These are phyloP conservation scores for Brachionus calyciflorus DNA, from an alignment of 1,140 invertebrate species.

Conservation along the genomic window DNA sequence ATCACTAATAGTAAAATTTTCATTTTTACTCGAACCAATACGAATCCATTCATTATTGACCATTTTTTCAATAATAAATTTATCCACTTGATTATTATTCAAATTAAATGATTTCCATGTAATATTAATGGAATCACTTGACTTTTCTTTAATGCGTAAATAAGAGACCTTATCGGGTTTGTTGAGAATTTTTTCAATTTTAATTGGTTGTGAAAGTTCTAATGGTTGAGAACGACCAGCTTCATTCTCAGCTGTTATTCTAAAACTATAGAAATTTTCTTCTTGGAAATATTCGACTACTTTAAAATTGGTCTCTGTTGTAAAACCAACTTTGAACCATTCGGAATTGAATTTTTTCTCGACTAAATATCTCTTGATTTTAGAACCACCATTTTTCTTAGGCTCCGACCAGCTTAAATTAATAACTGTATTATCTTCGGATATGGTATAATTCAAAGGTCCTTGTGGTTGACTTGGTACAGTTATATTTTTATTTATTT, in stretches of 20 bases:
- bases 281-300: conserved; percentile 55
- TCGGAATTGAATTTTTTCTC: conserved; percentile 66
- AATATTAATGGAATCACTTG: conserved; percentile 71
- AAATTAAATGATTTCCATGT: conserved; percentile 69
- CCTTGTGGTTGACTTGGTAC: conserved; percentile 53
- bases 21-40: conserved; percentile 14
- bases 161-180: conserved; percentile 73
- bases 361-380: conserved; percentile 46
- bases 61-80: neutral
- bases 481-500: neutral
- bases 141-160: conserved; percentile 77
- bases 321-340: conserved; percentile 75
- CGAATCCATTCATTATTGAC: neutral
- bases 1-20: neutral
- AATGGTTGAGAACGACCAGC: conserved; percentile 68
- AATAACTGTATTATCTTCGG: conserved; percentile 64
- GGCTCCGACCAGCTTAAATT: conserved; percentile 46
- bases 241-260: conserved; percentile 52
- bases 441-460: conserved; percentile 1
- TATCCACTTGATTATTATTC: neutral
- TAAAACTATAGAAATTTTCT: conserved; percentile 84
- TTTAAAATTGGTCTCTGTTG: conserved; percentile 65
- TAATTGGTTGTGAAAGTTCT: conserved; percentile 65
- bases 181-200: conserved; percentile 50
- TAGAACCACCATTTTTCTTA: conserved; percentile 42